phyloP scores from a whole-genome alignment of 1,140 invertebrate species.

The Heterodera schachtii region DNA sequence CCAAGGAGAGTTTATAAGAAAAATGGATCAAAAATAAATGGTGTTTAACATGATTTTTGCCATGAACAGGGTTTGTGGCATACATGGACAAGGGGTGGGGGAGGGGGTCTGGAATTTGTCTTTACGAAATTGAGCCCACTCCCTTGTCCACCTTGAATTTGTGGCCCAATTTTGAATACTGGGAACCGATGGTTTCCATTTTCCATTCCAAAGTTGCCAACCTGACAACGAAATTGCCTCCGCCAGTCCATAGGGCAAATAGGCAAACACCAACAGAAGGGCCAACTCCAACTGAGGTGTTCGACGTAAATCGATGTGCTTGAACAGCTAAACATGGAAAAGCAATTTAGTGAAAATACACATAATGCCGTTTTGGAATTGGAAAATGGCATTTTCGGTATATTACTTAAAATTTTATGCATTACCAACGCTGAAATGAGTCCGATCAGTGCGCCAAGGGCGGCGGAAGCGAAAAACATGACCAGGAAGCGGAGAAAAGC shows the following conservation, averaged over 20 bases:
- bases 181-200: background rate
- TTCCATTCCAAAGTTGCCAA: constrained; percentile 65
- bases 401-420: constrained; percentile 48
- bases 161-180: too few relatives aligned
- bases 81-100: too few relatives aligned
- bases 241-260: constrained; percentile 93
- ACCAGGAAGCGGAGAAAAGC: constrained; percentile 86
- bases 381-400: background rate
- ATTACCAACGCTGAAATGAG: constrained; percentile 84
- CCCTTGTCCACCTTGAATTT: too few relatives aligned
- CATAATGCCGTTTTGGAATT: background rate
- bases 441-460: constrained; percentile 92
- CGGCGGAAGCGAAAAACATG: constrained; percentile 97
- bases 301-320: constrained; percentile 92
- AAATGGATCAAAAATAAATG: too few relatives aligned
- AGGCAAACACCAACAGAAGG: constrained; percentile 96
- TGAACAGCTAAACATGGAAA: constrained; percentile 72
- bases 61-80: too few relatives aligned
- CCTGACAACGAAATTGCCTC: constrained; percentile 94
- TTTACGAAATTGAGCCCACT: too few relatives aligned
- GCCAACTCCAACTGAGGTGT: constrained; percentile 97
- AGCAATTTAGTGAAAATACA: background rate
- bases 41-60: too few relatives aligned
- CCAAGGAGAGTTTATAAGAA: too few relatives aligned
- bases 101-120: too few relatives aligned